Conservation (phyloP, 2,888 invertebrate species). For the Polylopha cassiicola region DNA sequence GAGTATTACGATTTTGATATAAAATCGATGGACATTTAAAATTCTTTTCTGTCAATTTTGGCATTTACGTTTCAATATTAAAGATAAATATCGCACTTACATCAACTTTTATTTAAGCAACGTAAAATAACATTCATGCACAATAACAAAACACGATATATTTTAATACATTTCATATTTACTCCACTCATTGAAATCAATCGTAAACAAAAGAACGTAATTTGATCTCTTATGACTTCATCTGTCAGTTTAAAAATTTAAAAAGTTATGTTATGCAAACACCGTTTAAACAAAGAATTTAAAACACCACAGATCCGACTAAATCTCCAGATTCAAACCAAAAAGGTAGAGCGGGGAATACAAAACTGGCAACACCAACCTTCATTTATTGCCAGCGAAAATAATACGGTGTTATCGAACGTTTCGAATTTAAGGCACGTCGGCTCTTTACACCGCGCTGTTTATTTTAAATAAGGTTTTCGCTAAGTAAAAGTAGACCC, state of each 20-base stretch:
- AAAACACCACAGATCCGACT: background rate
- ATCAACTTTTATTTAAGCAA: too few species aligned
- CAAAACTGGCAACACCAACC: conserved; percentile 17
- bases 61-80: too few species aligned
- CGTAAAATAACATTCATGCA: background rate
- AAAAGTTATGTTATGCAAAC: too few species aligned
- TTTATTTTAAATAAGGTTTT: conserved; percentile 73
- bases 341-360: conserved; percentile 6
- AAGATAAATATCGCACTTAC: too few species aligned
- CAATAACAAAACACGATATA: background rate
- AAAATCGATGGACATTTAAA: too few species aligned
- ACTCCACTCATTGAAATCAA: too few species aligned
- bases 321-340: conserved; percentile 8
- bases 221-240: too few species aligned
- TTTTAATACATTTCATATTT: background rate
- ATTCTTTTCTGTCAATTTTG: too few species aligned
- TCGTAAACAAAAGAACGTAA: too few species aligned
- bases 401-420: conserved; percentile 54
- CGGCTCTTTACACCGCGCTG: conserved; percentile 64
- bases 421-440: conserved; percentile 65
- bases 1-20: too few species aligned
- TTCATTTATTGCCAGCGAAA: conserved; percentile 55
- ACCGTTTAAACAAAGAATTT: conserved; percentile 2
- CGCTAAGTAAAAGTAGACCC: conserved; percentile 69
- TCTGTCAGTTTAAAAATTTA: too few species aligned